Conservation (phyloP, 2,888 invertebrate genomes). For the Nipponacmea schrenckii region DNA sequence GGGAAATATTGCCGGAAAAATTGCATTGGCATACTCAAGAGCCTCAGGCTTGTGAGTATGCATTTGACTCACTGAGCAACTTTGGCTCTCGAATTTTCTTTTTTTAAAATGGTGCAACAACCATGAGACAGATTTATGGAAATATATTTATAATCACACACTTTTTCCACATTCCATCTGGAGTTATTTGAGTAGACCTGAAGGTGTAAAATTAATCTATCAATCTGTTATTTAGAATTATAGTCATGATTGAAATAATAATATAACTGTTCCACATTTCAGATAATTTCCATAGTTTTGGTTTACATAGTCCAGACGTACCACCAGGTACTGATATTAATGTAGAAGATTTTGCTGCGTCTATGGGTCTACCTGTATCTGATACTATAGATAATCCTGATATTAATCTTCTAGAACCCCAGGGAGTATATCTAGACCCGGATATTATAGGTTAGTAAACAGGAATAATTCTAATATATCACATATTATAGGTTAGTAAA, state of each 20-base stretch:
- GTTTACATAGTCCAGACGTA: conserved; percentile 83
- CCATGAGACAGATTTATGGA: too few species aligned
- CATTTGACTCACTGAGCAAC: too few species aligned
- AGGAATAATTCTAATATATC: not conserved
- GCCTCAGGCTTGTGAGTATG: too few species aligned
- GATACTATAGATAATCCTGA: not conserved
- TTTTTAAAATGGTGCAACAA: not conserved
- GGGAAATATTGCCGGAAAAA: too few species aligned
- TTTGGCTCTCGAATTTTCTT: too few species aligned
- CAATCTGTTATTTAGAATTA: too few species aligned
- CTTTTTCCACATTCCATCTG: too few species aligned
- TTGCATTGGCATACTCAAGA: too few species aligned
- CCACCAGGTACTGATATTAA: conserved; percentile 58
- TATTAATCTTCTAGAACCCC: conserved; percentile 39
- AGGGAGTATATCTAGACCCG: conserved; percentile 78
- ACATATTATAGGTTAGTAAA: not conserved
- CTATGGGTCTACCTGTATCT: not conserved
- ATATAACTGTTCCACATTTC: not conserved
- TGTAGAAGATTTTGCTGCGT: conserved; percentile 1
- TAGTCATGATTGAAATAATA: too few species aligned
- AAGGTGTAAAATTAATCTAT: too few species aligned
- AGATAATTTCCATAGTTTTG: conserved; percentile 76
- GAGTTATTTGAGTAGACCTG: too few species aligned
- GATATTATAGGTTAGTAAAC: conserved; percentile 79
- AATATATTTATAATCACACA: too few species aligned